phyloP scores from a whole-genome alignment of 2,113 vertebrate species.

The Lepus americanus region DNA sequence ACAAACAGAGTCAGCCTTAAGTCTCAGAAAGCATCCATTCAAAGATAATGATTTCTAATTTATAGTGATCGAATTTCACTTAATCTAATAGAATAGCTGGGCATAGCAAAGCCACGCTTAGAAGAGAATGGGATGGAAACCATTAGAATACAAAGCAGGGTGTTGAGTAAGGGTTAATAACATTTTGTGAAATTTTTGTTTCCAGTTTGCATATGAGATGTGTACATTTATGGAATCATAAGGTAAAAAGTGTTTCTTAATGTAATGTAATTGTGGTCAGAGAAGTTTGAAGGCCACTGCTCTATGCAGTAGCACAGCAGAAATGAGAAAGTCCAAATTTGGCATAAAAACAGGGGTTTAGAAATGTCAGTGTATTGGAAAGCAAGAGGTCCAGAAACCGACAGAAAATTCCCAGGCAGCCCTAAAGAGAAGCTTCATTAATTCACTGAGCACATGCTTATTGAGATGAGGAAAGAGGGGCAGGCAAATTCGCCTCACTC shows the following conservation, averaged over 20 bases:
- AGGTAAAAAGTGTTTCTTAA: neutral
- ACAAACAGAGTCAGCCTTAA: conserved; percentile 41
- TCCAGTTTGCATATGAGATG: neutral
- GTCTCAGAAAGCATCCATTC: neutral
- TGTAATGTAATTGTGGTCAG: neutral
- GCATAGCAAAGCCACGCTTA: neutral
- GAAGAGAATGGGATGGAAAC: neutral
- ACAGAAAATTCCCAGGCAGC: neutral
- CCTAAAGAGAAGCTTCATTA: neutral
- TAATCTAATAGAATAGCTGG: neutral
- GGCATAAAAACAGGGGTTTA: neutral
- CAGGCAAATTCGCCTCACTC: neutral
- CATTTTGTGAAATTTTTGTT: neutral
- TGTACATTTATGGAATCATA: neutral
- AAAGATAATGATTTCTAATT: conserved; percentile 47
- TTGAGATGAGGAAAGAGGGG: neutral
- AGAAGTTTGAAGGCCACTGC: neutral
- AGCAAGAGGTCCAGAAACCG: conserved; percentile 14
- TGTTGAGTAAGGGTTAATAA: neutral
- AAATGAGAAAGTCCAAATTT: neutral
- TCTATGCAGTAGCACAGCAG: neutral
- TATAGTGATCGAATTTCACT: neutral
- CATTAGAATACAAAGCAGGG: neutral
- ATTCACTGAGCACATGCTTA: neutral
- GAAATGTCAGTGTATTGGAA: rapidly evolving